Evolutionary conservation across 2,888 invertebrate genomes (phyloP), one percentile per base, ranked within the genome.

Genomic region (Furcula furcula): DNA sequence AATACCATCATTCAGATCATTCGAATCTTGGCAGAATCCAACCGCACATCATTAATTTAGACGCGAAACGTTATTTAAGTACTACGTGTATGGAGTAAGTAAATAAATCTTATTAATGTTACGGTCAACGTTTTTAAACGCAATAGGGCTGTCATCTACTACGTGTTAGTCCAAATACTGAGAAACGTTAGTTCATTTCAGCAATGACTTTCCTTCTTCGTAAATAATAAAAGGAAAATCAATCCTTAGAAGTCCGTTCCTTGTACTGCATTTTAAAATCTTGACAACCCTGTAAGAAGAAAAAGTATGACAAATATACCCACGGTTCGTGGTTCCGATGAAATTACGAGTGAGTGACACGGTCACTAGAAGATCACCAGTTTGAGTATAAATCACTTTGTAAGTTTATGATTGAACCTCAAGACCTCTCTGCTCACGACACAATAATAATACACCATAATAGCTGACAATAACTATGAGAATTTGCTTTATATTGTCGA

Each of bases 301-400:
- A 81, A 79, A 79, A 77, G 75, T 77, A 72, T 79, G 74, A 76
- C 80, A 65, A 81, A 82, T 81, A 76, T 67, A 64, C 45, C 53
- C 48, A 51, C 55, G 55, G 46, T 58, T 58, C 41, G 50, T 48
- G 42, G 49, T 46, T 57, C 63, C 51, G 55, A 56, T 56, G 63
- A 55, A 64, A 58, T 65, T 59, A 59, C 56, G 25, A 53, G 53
- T 55, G 25, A 53, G 53, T 54, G 42, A 58, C 57, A 57, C 59
- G 56, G 56, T 49, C 53, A 54, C 50, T 57, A 44, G 41, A 39
- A 40, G 42, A 41, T 52, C 55, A 53, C 53, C 53, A 55, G 45
- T 40, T 42, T 59, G 54, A 65, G 66, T 64, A 64, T 58, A 60
- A 65, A 62, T 57, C 56, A 62, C 56, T 63, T 57, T 62, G 44